Evolutionary conservation across 1,140 invertebrate species (phyloP).

Genomic region (Heliconius congener): DNA sequence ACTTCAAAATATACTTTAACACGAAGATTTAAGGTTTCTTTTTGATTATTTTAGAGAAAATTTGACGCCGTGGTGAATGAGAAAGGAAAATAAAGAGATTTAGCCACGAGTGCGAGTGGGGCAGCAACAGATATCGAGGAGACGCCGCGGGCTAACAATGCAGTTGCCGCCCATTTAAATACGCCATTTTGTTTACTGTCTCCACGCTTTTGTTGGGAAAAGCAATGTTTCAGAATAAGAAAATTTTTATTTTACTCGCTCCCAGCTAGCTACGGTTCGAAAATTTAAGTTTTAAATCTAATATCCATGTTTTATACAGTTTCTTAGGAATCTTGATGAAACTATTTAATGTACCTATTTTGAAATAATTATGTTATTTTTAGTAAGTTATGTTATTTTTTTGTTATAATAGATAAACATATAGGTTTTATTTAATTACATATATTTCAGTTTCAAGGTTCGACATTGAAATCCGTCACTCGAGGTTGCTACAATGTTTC

Average conservation of each 20-base stretch:
- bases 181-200: conserved; percentile 80
- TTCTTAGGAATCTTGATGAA: not conserved
- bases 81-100: conserved; percentile 69
- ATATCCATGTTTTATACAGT: conserved; percentile 25
- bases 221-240: conserved; percentile 74
- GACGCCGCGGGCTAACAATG: conserved; percentile 65
- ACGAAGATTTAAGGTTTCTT: conserved; percentile 37
- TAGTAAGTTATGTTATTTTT: not conserved
- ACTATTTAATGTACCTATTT: no score
- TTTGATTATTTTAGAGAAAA: conserved; percentile 33
- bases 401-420: not conserved
- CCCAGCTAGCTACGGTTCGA: conserved; percentile 7
- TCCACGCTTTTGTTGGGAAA: conserved; percentile 61
- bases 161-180: conserved; percentile 80
- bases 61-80: conserved; percentile 56
- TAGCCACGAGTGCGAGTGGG: conserved; percentile 56
- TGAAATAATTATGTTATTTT: no score
- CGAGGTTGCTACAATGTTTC: no score
- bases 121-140: conserved; percentile 58
- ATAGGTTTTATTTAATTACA: no score
- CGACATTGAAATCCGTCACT: no score
- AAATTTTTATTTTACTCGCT: conserved; percentile 74
- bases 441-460: no score
- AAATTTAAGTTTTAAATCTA: not conserved
- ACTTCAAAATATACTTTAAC: conserved; percentile 43